Evolutionary conservation across 2,888 invertebrate species (phyloP).

Genomic region (Thecophora atra): DNA sequence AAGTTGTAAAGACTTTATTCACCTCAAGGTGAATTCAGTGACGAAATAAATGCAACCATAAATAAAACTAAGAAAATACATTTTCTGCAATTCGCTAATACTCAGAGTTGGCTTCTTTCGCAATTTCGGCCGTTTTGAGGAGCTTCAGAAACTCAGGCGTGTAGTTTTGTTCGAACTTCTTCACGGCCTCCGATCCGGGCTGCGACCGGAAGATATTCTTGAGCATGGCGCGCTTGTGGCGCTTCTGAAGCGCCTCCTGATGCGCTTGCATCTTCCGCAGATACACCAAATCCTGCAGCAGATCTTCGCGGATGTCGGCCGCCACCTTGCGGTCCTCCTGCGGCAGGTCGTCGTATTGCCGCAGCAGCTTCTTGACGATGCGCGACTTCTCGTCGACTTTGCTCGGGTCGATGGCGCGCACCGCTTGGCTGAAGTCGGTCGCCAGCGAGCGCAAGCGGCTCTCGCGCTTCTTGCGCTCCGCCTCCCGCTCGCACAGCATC

Average conservation of each 20-base stretch:
- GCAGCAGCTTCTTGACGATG: constrained; percentile 59
- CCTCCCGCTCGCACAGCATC: constrained; percentile 50
- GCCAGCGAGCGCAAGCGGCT: constrained; percentile 32
- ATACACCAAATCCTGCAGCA: constrained; percentile 54
- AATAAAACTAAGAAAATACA: neutral
- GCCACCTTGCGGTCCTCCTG: constrained; percentile 53
- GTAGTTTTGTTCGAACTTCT: constrained; percentile 44
- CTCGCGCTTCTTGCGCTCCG: constrained; percentile 53
- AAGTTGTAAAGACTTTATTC: neutral
- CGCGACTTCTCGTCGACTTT: constrained; percentile 54
- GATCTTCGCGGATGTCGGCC: constrained; percentile 50
- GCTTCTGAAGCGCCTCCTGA: constrained; percentile 42
- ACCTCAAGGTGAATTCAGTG: neutral
- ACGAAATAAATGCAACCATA: neutral
- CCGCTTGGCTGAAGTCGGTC: constrained; percentile 45
- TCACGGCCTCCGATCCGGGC: constrained; percentile 5
- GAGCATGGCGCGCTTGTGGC: constrained; percentile 42
- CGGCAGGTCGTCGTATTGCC: constrained; percentile 57
- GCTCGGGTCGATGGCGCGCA: constrained; percentile 46
- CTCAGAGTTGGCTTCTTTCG: constrained; percentile 47
- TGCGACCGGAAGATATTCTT: constrained; percentile 26
- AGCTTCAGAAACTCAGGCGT: constrained; percentile 54
- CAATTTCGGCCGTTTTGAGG: constrained; percentile 54
- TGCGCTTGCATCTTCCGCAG: constrained; percentile 48
- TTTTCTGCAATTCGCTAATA: constrained; percentile 6